A percentile compares a stretch with the other conserved stretches of the same genome.
phyloP scores from a whole-genome alignment of 1,140 invertebrate genomes.

The Eumeta japonica region DNA sequence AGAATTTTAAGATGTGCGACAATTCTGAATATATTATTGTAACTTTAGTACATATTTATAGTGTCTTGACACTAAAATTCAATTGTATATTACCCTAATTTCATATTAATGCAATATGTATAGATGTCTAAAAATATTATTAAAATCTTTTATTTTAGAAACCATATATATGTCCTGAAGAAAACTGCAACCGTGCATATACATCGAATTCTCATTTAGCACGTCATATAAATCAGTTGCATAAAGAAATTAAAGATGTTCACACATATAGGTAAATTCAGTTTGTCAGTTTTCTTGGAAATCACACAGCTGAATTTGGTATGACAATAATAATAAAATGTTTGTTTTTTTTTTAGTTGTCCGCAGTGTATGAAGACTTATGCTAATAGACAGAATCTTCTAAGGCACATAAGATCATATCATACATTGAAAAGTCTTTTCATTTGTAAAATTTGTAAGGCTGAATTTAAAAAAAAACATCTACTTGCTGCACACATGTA shows the following conservation, averaged over 20 bases:
- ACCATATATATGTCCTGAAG: constrained; percentile 38
- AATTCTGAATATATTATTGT: too few relatives aligned
- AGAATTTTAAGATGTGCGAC: too few relatives aligned
- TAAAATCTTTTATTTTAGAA: constrained; percentile 42
- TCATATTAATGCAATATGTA: too few relatives aligned
- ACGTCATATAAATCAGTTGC: constrained; percentile 42
- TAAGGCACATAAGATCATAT: constrained; percentile 38
- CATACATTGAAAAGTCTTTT: constrained; percentile 32
- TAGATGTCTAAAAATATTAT: too few relatives aligned
- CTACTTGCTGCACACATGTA: constrained; percentile 45
- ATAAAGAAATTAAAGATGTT: constrained; percentile 19
- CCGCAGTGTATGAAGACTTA: constrained; percentile 37
- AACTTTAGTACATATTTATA: too few relatives aligned
- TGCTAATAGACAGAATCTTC: constrained; percentile 41
- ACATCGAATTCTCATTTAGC: constrained; percentile 52
- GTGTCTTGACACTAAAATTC: too few relatives aligned
- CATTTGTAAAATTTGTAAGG: constrained; percentile 42
- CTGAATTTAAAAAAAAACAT: constrained; percentile 44
- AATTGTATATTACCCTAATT: too few relatives aligned
- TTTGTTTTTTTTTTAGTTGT: constrained; percentile 31
- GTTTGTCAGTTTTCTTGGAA: too few relatives aligned
- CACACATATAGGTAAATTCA: constrained; percentile 32
- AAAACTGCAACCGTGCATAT: constrained; percentile 49
- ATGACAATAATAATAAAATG: too few relatives aligned
- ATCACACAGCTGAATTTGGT: too few relatives aligned